Conservation (phyloP, 30 jellyfish, hydroid and myxozoan species). For the Pelagia noctiluca region DNA sequence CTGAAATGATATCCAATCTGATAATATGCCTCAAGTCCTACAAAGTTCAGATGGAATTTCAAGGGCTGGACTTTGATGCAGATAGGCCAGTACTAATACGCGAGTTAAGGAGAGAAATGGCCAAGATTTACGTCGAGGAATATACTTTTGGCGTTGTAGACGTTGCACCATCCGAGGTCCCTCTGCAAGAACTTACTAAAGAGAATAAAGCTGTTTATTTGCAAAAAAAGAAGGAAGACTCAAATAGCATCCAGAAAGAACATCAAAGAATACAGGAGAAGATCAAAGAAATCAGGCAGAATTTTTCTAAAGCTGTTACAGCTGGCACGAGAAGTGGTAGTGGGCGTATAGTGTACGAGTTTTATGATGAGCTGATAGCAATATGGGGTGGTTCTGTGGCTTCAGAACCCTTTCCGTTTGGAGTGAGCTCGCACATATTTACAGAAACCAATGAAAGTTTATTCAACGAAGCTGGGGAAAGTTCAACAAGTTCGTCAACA, state of each 20-base stretch:
- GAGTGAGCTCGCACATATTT: conserved; percentile 5
- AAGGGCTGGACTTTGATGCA: conserved; percentile 40
- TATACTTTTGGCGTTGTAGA: conserved; percentile 44
- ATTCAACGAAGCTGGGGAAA: not conserved
- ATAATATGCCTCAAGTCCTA: not conserved
- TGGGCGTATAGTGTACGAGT: conserved; percentile 31
- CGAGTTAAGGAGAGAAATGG: conserved; percentile 27
- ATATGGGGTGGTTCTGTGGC: conserved; percentile 63
- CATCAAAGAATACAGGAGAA: conserved; percentile 50
- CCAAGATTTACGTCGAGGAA: not conserved
- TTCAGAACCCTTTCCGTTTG: conserved; percentile 28
- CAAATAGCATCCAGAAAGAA: conserved; percentile 56
- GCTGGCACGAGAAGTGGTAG: conserved; percentile 60
- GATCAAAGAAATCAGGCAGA: conserved; percentile 38
- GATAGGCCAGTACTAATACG: conserved; percentile 18
- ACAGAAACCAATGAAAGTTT: too few relatives aligned
- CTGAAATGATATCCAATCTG: conserved; percentile 14
- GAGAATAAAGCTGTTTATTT: conserved; percentile 30
- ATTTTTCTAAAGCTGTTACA: conserved; percentile 45
- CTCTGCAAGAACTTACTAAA: conserved; percentile 46
- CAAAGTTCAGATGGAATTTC: conserved; percentile 22
- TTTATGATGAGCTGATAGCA: conserved; percentile 1
- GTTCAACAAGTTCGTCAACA: not conserved
- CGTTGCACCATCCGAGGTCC: conserved; percentile 7
- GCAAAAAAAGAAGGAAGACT: conserved; percentile 21